These are phyloP conservation scores for Mastomys coucha DNA, from an alignment of 2,113 vertebrate genomes.

Conservation along the genomic window DNA sequence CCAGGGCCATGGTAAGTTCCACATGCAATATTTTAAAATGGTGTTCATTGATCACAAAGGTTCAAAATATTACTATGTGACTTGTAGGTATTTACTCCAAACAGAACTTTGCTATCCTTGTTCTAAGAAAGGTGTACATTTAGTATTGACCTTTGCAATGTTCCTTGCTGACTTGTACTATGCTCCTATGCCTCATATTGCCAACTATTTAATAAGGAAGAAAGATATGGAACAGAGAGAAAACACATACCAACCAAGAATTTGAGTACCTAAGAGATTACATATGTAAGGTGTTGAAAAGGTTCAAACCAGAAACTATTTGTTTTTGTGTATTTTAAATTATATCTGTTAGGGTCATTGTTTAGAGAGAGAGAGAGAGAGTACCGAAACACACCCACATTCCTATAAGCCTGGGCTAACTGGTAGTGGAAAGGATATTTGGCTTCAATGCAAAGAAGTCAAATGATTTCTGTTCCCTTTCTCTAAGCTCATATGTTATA, in stretches of 20 bases:
- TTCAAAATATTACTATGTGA: constrained; percentile 27
- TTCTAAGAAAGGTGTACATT: constrained; percentile 30
- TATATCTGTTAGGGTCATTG: neutral
- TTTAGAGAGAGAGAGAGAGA: neutral
- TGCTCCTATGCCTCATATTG: neutral
- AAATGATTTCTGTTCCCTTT: constrained; percentile 48
- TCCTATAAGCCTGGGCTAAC: neutral
- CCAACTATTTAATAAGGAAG: neutral
- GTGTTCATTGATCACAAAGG: neutral
- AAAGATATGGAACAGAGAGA: constrained; percentile 19
- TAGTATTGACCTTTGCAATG: neutral
- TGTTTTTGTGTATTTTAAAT: constrained; percentile 39
- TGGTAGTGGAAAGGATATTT: constrained; percentile 1
- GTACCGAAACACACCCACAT: neutral
- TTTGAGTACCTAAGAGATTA: constrained; percentile 12
- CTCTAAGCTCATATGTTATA: constrained; percentile 18
- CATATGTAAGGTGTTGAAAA: neutral
- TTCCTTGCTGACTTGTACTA: neutral
- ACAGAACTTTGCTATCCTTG: neutral
- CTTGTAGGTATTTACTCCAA: constrained; percentile 34
- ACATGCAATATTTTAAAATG: neutral
- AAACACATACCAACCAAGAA: neutral
- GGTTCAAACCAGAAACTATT: constrained; percentile 30
- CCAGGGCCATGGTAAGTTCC: constrained; percentile 22
- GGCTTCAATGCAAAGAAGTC: neutral